phyloP scores from a whole-genome alignment of 2,797 vertebrate genomes.

The Dromococcyx pavoninus region DNA sequence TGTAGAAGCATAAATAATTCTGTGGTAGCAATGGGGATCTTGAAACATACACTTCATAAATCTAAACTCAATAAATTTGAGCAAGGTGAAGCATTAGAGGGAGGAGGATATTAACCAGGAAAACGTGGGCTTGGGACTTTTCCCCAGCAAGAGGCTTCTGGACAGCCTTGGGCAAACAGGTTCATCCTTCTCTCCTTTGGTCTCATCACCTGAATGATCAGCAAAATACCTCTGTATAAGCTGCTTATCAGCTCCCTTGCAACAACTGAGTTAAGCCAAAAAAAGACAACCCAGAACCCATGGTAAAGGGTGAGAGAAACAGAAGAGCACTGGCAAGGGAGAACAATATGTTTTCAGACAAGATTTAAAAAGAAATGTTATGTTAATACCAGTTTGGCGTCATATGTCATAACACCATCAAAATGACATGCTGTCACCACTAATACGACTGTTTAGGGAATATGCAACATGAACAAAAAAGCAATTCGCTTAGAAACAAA shows the following conservation, averaged over 20 bases:
- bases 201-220: background rate
- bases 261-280: background rate
- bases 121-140: background rate
- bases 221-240: rapidly evolving
- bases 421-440: conserved; percentile 63
- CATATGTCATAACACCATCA: conserved; percentile 68
- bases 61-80: background rate
- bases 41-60: background rate
- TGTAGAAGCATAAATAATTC: background rate
- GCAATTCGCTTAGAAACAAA: conserved; percentile 38
- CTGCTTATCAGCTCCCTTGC: background rate
- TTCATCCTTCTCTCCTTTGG: rapidly evolving
- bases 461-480: conserved; percentile 23
- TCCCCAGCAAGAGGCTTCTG: background rate
- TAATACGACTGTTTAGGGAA: conserved; percentile 47
- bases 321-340: conserved; percentile 26
- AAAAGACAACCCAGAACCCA: background rate
- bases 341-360: conserved; percentile 65
- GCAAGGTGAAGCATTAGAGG: background rate
- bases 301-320: conserved; percentile 38
- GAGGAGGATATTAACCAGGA: background rate
- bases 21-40: rapidly evolving
- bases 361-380: conserved; percentile 43
- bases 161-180: background rate
- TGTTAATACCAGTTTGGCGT: conserved; percentile 62